Conservation (phyloP, 1,140 invertebrate genomes). For the Nephila pilipes region DNA sequence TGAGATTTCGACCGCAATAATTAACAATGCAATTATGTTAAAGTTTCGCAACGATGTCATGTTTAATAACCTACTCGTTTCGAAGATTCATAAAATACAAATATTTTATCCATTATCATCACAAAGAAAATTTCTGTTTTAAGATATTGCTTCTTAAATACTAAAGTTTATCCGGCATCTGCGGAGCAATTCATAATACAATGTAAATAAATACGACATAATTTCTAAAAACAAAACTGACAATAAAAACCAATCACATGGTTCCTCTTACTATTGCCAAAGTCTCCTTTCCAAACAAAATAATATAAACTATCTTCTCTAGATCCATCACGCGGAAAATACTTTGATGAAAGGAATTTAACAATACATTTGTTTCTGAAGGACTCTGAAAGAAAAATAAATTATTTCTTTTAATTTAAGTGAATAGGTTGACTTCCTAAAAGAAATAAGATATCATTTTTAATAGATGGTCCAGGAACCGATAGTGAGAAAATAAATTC, state of each 20-base stretch:
- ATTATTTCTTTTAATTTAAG: no score
- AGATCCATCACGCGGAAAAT: no score
- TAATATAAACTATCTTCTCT: no score
- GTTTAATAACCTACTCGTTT: background rate
- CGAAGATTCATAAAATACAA: background rate
- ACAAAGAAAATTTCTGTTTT: background rate
- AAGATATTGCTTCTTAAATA: background rate
- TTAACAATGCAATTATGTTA: background rate
- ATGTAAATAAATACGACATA: slow-evolving; percentile 8
- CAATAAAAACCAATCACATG: background rate
- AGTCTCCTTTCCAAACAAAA: no score
- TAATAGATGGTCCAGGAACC: no score
- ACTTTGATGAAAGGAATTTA: no score
- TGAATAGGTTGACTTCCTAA: no score
- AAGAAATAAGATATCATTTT: no score
- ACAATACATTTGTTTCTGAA: no score
- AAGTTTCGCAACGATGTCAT: background rate
- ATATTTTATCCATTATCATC: background rate
- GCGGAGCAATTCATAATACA: background rate
- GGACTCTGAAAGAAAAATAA: no score
- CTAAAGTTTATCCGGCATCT: background rate
- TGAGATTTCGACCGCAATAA: background rate
- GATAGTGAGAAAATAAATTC: no score
- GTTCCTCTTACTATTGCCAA: background rate
- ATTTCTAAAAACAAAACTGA: background rate